Evolutionary conservation across 2,888 invertebrate genomes (phyloP).

Genomic region (Penaeus monodon): DNA sequence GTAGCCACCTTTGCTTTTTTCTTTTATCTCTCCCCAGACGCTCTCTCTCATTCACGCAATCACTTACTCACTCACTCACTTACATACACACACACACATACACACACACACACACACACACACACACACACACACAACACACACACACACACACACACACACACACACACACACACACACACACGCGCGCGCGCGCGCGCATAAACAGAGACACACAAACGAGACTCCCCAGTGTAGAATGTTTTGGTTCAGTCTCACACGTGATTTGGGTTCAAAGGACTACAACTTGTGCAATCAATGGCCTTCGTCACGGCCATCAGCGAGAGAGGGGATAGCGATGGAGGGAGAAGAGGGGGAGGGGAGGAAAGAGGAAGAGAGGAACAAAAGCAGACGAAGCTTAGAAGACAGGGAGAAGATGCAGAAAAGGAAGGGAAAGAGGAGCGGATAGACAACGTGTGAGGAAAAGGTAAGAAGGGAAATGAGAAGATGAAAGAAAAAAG

Average conservation of each 20-base stretch:
- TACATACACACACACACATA: not conserved
- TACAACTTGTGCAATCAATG: conserved; percentile 7
- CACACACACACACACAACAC: not conserved
- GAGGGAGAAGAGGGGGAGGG: not conserved
- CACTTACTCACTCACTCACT: not conserved
- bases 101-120: not conserved
- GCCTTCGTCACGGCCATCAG: not conserved
- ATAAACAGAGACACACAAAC: no score
- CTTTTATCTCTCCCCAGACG: not conserved
- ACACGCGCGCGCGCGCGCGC: no score
- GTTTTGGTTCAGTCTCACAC: no score
- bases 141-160: no score
- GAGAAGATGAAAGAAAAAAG: not conserved
- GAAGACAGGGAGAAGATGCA: not conserved
- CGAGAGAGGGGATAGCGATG: not conserved
- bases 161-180: no score
- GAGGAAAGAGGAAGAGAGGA: not conserved
- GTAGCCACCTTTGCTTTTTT: not conserved
- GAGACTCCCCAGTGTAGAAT: no score
- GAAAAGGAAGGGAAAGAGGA: no score
- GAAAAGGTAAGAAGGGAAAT: not conserved
- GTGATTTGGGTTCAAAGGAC: no score
- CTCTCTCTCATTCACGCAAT: no score
- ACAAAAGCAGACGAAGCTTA: not conserved
- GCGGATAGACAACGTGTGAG: not conserved